Evolutionary conservation across 1,140 invertebrate species (phyloP).

Genomic region (Vollenhovia emeryi): DNA sequence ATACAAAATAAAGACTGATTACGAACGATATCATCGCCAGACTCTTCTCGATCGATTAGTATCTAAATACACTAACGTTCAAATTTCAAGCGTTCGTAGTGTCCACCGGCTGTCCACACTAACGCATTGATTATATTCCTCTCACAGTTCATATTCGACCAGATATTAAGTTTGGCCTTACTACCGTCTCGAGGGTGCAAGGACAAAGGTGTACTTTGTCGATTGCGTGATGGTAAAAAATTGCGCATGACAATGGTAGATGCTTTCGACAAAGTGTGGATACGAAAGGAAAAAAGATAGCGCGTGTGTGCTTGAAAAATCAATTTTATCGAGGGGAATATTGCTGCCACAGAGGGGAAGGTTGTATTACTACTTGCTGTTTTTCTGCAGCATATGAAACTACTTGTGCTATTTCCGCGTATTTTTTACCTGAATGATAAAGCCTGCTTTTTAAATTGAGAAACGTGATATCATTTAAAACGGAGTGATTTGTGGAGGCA

Average conservation of each 20-base stretch:
- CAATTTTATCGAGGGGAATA: not conserved
- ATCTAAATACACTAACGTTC: not conserved
- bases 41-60: slow-evolving; percentile 11
- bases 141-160: not conserved
- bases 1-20: not conserved
- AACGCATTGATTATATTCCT: not conserved
- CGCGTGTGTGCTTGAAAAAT: not conserved
- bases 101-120: not conserved
- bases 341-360: not conserved
- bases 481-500: not conserved
- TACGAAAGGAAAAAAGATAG: not conserved
- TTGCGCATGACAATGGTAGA: not conserved
- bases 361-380: not conserved
- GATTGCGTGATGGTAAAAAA: slow-evolving; percentile 3
- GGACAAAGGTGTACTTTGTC: not conserved
- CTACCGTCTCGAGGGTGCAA: not conserved
- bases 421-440: not conserved
- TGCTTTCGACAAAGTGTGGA: not conserved
- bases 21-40: not conserved
- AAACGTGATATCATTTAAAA: not conserved
- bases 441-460: not conserved
- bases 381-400: not conserved
- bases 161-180: slow-evolving; percentile 6
- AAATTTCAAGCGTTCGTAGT: not conserved
- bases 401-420: not conserved